Base-by-base conservation (phyloP, 2,113 vertebrate genomes). In the Rousettus leschenaultii region DNA sequence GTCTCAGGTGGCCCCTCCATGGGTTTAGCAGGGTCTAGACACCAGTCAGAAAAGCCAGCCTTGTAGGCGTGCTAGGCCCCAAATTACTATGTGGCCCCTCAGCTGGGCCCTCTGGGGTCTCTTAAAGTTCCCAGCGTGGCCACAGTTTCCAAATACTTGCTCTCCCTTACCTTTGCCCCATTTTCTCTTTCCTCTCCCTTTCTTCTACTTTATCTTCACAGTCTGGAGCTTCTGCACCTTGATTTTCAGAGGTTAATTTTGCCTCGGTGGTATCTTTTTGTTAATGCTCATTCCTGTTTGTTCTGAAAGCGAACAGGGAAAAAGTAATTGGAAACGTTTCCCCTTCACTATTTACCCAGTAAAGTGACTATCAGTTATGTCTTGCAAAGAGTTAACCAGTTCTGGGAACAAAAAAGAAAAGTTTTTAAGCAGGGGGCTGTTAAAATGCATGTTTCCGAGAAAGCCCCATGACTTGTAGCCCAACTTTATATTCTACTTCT, bases 161-260 rank as follows among this genome's bases (percentile, higher is more conserved):
- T 15, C 13, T 5, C 9, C 0, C 0, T 61, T 3, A 13, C 11
- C 30, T 57, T 12, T 12, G 43, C 18, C 24, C 26, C 8, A 24
- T 55, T 33, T 59, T 0, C 8, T n/a, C 21, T n/a, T 0, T 3
- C 48, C 2, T 2, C 4, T 8, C 57, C 80, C 12, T 4, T 11
- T 3, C 14, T 79, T 35, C 53, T 38, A 0, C 61, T 45, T 65
- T 24, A 3, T 16, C 94, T 73, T 93, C n/a, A 57, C 11, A 59
- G 24, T 38, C 61, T 38, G 16, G 59, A 48, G 24, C 43, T 35
- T 84, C 84, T 12, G 61, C 22, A 43, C 65, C 96, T 89, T 80
- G 57, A 15, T 96, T 78, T 93, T 94, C 24, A 61, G 79, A 86
- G 92, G 57, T 33, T 92, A n/a, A 28, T 85, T 89, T 75, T 95